These are phyloP conservation scores for Meriones unguiculatus DNA, from an alignment of 2,113 vertebrate species.

Conservation along the genomic window DNA sequence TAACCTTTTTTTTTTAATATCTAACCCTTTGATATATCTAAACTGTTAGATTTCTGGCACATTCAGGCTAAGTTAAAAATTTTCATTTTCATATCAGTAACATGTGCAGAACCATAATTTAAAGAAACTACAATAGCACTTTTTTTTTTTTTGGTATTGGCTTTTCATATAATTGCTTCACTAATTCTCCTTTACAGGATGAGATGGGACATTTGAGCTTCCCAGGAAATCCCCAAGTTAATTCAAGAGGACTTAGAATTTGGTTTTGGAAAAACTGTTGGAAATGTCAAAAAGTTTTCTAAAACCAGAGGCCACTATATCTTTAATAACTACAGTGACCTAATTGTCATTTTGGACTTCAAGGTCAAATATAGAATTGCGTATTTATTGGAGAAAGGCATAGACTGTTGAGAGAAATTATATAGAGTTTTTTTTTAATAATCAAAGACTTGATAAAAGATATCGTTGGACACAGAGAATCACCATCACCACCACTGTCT, in stretches of 20 bases:
- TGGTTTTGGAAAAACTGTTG: background rate
- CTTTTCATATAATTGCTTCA: background rate
- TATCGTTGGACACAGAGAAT: background rate
- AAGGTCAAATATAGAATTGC: background rate
- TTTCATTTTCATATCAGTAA: background rate
- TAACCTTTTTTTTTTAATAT: background rate
- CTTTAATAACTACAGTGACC: background rate
- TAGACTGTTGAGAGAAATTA: background rate
- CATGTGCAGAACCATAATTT: background rate
- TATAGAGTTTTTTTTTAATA: background rate
- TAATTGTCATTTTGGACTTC: background rate
- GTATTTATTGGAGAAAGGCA: background rate
- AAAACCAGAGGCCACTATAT: background rate
- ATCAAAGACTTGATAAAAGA: background rate
- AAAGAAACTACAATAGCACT: background rate
- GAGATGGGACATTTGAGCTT: background rate
- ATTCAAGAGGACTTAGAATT: background rate
- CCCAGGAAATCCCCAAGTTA: background rate
- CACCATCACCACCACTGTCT: background rate
- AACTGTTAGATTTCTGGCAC: background rate
- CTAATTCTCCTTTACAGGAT: background rate
- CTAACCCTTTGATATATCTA: background rate
- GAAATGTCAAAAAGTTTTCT: background rate
- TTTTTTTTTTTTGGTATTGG: background rate
- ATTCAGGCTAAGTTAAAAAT: background rate